phyloP scores from a whole-genome alignment of 2,888 invertebrate genomes.

The Acleris literana region DNA sequence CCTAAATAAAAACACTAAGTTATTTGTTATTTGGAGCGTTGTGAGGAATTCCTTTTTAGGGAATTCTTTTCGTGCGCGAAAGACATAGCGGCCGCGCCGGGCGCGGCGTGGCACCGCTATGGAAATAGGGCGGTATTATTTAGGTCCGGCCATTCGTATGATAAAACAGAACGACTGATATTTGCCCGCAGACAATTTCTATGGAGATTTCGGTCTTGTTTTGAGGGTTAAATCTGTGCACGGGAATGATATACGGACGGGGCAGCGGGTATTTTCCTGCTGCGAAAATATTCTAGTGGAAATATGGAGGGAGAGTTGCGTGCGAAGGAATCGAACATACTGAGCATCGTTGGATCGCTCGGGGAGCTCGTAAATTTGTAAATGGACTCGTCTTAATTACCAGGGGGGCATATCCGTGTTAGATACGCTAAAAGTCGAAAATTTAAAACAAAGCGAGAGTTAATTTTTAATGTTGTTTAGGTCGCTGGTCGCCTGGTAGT shows the following conservation, averaged over 20 bases:
- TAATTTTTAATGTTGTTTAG: constrained; percentile 55
- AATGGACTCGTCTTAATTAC: constrained; percentile 46
- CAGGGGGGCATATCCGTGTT: constrained; percentile 49
- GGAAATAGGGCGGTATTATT: constrained; percentile 76
- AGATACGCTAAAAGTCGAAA: constrained; percentile 47
- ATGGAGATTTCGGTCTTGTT: constrained; percentile 81
- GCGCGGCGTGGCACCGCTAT: constrained; percentile 68
- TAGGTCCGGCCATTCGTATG: constrained; percentile 80
- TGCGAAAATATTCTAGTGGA: constrained; percentile 56
- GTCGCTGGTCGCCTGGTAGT: constrained; percentile 47
- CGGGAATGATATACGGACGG: constrained; percentile 70
- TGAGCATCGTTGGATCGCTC: constrained; percentile 5
- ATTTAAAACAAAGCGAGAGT: constrained; percentile 50
- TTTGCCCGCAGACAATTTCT: constrained; percentile 79
- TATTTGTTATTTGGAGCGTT: constrained; percentile 42
- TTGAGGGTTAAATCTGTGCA: constrained; percentile 75
- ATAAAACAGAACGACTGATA: constrained; percentile 78
- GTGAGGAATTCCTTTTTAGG: constrained; percentile 47
- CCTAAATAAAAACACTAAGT: constrained; percentile 47
- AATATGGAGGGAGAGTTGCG: constrained; percentile 18
- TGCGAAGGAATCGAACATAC: constrained; percentile 20
- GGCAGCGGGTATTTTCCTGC: constrained; percentile 57
- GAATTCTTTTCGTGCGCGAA: constrained; percentile 59
- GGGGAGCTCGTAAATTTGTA: constrained; percentile 38
- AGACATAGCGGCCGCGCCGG: constrained; percentile 52